Conservation (phyloP, 2,888 invertebrate species). For the Melipona beecheii region DNA sequence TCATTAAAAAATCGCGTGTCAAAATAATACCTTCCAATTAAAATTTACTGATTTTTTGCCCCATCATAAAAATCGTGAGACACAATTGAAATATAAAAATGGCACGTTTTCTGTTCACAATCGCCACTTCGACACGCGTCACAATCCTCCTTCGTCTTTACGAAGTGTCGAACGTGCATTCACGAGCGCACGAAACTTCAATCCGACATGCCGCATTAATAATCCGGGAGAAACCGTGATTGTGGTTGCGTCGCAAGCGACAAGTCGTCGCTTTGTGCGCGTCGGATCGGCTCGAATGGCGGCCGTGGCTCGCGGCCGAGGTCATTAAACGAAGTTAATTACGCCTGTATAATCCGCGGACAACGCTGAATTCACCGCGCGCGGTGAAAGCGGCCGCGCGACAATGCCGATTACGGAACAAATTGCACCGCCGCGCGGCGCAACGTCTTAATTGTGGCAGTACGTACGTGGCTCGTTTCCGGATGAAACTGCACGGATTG, state of each 20-base stretch:
- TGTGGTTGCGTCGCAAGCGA: conserved; percentile 48
- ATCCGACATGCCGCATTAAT: conserved; percentile 40
- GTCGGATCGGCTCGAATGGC: conserved; percentile 51
- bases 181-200: too few relatives aligned
- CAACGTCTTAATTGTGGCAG: conserved; percentile 46
- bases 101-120: too few relatives aligned
- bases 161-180: too few relatives aligned
- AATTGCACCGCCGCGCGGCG: conserved; percentile 34
- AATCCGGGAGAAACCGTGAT: conserved; percentile 39
- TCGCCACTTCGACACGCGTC: too few relatives aligned
- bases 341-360: conserved; percentile 56
- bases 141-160: too few relatives aligned
- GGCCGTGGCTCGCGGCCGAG: conserved; percentile 34
- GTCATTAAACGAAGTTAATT: conserved; percentile 70
- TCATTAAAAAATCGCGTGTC: too few relatives aligned
- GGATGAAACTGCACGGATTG: conserved; percentile 11
- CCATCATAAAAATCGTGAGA: too few relatives aligned
- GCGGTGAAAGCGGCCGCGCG: conserved; percentile 17
- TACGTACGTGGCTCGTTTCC: conserved; percentile 13
- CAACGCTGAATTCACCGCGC: conserved; percentile 32
- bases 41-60: too few relatives aligned
- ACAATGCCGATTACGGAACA: conserved; percentile 53
- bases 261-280: conserved; percentile 40
- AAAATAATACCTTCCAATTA: too few relatives aligned
- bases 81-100: too few relatives aligned